Conservation (phyloP, 2,113 vertebrate species). For the Oncorhynchus tshawytscha region DNA sequence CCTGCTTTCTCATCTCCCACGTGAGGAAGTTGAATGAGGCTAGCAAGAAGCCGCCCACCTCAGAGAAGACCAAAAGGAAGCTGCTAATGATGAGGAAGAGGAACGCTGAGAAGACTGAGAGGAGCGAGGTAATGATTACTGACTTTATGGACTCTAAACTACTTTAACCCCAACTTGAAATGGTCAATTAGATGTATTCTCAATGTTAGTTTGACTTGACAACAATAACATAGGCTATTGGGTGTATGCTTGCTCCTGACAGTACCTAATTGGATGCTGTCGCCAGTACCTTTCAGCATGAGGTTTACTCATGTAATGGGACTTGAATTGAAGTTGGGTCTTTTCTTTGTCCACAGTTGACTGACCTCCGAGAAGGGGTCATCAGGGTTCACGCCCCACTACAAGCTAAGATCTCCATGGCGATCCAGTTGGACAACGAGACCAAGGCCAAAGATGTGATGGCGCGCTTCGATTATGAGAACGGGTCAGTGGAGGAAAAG, state of each 20-base stretch:
- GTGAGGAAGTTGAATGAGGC: conserved; percentile 92
- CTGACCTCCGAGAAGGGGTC: conserved; percentile 86
- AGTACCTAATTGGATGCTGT: neutral
- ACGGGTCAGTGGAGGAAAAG: conserved; percentile 72
- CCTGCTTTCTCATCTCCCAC: conserved; percentile 88
- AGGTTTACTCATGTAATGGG: neutral
- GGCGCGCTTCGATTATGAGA: conserved; percentile 84
- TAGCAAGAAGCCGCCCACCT: conserved; percentile 77
- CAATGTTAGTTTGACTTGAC: too few species aligned
- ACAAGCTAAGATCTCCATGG: conserved; percentile 94
- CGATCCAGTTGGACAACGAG: conserved; percentile 86
- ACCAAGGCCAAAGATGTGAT: conserved; percentile 88
- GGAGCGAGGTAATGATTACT: conserved; percentile 70
- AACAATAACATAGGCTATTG: neutral
- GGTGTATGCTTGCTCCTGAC: neutral
- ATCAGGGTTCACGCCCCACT: conserved; percentile 92
- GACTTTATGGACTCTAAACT: neutral
- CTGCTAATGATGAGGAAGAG: conserved; percentile 82
- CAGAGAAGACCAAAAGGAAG: conserved; percentile 76
- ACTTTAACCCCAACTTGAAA: neutral
- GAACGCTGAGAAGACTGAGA: conserved; percentile 81
- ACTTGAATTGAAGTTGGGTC: neutral
- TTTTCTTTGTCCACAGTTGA: conserved; percentile 62
- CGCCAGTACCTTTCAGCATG: neutral
- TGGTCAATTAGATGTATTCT: neutral